phyloP scores from a whole-genome alignment of 2,113 vertebrate genomes.

The Poeciliopsis turrubarensis region DNA sequence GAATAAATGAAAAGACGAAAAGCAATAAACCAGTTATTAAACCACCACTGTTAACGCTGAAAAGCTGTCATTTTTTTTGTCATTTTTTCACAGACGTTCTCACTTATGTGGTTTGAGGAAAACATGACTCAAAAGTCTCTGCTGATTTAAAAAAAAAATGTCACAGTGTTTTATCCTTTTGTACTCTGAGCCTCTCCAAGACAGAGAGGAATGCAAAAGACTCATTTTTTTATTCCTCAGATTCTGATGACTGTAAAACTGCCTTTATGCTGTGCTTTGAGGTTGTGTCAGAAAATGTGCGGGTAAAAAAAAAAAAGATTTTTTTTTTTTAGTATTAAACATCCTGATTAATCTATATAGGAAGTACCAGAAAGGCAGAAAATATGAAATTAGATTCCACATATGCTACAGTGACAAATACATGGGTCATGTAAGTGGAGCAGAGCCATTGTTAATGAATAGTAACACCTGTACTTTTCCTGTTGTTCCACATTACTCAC shows the following conservation, averaged over 20 bases:
- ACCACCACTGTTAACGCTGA: background rate
- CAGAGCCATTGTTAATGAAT: background rate
- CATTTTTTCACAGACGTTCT: slow-evolving; percentile 21
- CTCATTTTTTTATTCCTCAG: background rate
- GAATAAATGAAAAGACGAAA: background rate
- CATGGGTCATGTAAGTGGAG: background rate
- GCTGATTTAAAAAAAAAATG: background rate
- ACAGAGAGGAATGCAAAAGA: background rate
- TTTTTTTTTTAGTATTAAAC: background rate
- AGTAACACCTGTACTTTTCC: background rate
- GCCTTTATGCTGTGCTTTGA: background rate
- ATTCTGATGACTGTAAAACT: background rate
- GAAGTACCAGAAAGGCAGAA: no score
- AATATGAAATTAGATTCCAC: background rate
- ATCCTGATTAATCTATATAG: background rate
- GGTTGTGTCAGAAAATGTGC: background rate
- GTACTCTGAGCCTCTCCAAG: background rate
- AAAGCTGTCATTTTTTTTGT: slow-evolving; percentile 16
- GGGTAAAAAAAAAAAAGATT: background rate
- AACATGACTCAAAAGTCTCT: slow-evolving; percentile 2
- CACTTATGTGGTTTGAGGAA: slow-evolving; percentile 5
- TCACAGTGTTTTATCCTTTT: background rate
- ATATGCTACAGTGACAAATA: background rate
- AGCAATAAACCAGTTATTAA: background rate
- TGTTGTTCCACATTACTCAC: background rate